A percentile compares a stretch with the other conserved stretches of the same genome.
Evolutionary conservation across 92 coral and sea anemone species (phyloP).

Genomic region (Phymanthus crucifer): DNA sequence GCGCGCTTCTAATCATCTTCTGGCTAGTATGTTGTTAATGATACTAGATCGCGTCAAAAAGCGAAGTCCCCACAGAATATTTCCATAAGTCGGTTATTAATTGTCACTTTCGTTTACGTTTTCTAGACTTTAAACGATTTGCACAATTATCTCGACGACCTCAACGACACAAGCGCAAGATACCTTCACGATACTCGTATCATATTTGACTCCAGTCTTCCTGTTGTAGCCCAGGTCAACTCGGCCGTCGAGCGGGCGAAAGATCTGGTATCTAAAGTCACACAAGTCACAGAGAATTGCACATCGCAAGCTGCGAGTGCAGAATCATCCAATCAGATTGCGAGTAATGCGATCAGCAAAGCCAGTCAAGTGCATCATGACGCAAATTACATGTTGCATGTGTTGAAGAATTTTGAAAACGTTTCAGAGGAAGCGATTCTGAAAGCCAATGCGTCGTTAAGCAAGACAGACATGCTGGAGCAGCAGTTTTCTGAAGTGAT

Average conservation of each 20-base stretch:
- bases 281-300: conserved; percentile 37
- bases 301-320: conserved; percentile 29
- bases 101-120: not conserved
- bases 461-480: conserved; percentile 13
- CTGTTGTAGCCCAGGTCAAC: conserved; percentile 56
- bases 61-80: too few relatives aligned
- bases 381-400: conserved; percentile 54
- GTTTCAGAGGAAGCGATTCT: conserved; percentile 47
- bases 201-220: conserved; percentile 56
- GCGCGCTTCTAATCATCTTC: too few relatives aligned
- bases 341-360: conserved; percentile 49
- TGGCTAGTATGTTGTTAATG: too few relatives aligned
- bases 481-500: conserved; percentile 34
- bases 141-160: not conserved
- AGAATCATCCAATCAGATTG: conserved; percentile 26
- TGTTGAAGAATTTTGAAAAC: conserved; percentile 49
- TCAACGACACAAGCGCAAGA: conserved; percentile 10
- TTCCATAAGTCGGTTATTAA: not conserved
- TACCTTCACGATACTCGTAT: conserved; percentile 36
- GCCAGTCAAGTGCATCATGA: conserved; percentile 50
- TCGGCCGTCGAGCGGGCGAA: conserved; percentile 61
- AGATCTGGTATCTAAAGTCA: conserved; percentile 46
- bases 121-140: conserved; percentile 13
- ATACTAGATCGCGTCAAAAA: too few relatives aligned
- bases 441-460: conserved; percentile 38